Conservation (phyloP, 2,797 vertebrate genomes). For the Podarcis lilfordi region DNA sequence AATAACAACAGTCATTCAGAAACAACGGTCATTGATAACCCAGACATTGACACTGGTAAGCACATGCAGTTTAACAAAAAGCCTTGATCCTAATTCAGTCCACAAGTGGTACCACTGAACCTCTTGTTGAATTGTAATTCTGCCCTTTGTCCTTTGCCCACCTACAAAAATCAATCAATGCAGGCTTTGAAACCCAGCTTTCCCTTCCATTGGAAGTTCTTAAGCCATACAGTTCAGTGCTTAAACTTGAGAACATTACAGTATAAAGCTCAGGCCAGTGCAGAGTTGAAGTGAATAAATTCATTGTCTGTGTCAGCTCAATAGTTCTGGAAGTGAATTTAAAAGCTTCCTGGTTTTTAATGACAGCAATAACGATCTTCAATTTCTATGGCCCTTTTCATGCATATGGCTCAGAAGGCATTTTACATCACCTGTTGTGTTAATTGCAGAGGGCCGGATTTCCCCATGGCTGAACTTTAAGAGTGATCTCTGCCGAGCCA, state of each 20-base stretch:
- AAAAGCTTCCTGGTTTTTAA: constrained; percentile 10
- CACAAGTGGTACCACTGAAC: too few relatives aligned
- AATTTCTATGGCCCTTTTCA: neutral
- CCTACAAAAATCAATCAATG: neutral
- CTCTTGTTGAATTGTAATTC: too few relatives aligned
- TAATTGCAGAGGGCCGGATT: neutral
- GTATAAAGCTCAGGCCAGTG: neutral
- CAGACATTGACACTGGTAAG: too few relatives aligned
- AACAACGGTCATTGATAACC: too few relatives aligned
- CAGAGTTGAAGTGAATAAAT: neutral
- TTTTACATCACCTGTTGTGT: neutral
- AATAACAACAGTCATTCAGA: too few relatives aligned
- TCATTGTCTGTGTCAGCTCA: neutral
- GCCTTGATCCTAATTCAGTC: too few relatives aligned
- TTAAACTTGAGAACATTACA: neutral
- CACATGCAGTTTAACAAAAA: too few relatives aligned
- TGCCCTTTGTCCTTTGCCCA: neutral
- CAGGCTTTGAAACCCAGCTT: neutral
- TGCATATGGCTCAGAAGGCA: neutral
- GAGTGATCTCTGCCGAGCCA: neutral
- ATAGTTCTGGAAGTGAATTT: constrained; percentile 19
- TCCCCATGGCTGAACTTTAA: neutral
- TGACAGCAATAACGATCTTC: constrained; percentile 16
- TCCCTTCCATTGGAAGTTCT: neutral
- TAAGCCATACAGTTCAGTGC: neutral